Evolutionary conservation across 2,113 vertebrate genomes (phyloP), one percentile per base, ranked within the genome.

Genomic region (Paracanthobrama guichenoti): DNA sequence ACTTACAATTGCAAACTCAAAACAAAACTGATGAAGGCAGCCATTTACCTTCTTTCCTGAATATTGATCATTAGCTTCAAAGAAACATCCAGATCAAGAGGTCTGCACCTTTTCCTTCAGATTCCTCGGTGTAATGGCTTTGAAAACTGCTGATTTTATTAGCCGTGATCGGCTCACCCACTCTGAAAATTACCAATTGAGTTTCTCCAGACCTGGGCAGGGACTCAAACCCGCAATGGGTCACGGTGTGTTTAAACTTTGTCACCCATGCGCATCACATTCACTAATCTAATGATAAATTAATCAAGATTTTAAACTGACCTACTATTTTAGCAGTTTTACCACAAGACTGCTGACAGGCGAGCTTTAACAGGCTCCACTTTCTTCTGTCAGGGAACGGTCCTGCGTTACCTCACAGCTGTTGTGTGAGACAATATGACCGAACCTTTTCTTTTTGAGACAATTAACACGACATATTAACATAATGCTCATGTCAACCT

Each of bases 401-500:
- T 26, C 60, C 60, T 67, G 16, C 20, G 35, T 46, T 79, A 62
- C 55, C 57, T 60, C 42, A 80, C 42, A 28, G 24, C n/a, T 66
- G 50, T 35, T 75, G 24, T 50, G 44, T 28, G 76, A 44, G 39
- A 79, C n/a, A 9, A 79, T 79, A 46, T 26, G 18, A 67, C 31
- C 50, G 46, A 50, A 50, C 60, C 57, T 7, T 57, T 64, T 55
- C 44, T 77, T 73, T 60, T 55, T 46, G 31, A 55, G 76, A 84
- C 84, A 79, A 89, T 89, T 87, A 87, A 87, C 77, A 72, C 76
- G 42, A 84, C 87, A 89, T 87, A 89, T 89, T 81, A 87, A 74
- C 76, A 84, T 85, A 84, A 89, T 84, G 88, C 28, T 60, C 86
- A 44, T 20, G n/a, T 83, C 86, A 77, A 73, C 67, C 50, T 14